phyloP scores from a whole-genome alignment of 2,113 vertebrate species.

The Nansenia antarctica region DNA sequence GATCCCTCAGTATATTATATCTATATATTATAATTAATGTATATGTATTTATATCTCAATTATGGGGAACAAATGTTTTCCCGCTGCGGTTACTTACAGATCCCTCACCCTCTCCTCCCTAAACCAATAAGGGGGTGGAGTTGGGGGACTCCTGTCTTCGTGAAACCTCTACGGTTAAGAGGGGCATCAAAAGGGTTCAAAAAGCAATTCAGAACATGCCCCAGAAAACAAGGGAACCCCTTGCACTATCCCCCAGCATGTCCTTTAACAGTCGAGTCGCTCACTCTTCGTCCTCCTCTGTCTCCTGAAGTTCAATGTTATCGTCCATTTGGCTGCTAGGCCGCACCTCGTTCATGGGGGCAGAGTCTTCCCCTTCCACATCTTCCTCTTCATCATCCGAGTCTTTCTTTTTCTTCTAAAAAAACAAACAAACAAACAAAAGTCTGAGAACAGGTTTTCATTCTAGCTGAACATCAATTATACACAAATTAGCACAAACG shows the following conservation, averaged over 20 bases:
- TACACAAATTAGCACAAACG: no score
- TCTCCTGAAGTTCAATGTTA: slow-evolving; percentile 76
- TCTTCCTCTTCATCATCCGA: slow-evolving; percentile 68
- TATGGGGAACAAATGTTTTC: neutral
- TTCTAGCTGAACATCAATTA: no score
- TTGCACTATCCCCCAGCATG: neutral
- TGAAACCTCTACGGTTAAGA: slow-evolving; percentile 10
- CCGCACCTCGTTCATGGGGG: slow-evolving; percentile 84
- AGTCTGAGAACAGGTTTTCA: no score
- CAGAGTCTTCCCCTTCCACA: slow-evolving; percentile 81
- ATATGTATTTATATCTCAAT: neutral
- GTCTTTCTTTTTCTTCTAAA: slow-evolving; percentile 82
- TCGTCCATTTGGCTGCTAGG: slow-evolving; percentile 77
- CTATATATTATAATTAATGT: neutral
- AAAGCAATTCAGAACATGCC: slow-evolving; percentile 31
- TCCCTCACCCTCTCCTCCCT: slow-evolving; percentile 8
- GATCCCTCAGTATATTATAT: neutral
- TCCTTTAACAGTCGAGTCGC: slow-evolving; percentile 13
- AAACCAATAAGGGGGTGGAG: slow-evolving; percentile 6
- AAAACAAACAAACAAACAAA: no score
- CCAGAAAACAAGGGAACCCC: slow-evolving; percentile 20
- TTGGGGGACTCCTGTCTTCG: slow-evolving; percentile 27
- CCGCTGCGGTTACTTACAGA: neutral
- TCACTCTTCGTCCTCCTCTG: slow-evolving; percentile 54
- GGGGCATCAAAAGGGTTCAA: slow-evolving; percentile 20